Evolutionary conservation across 2,797 vertebrate species (phyloP).

Genomic region (Oryzias dopingdopingensis): DNA sequence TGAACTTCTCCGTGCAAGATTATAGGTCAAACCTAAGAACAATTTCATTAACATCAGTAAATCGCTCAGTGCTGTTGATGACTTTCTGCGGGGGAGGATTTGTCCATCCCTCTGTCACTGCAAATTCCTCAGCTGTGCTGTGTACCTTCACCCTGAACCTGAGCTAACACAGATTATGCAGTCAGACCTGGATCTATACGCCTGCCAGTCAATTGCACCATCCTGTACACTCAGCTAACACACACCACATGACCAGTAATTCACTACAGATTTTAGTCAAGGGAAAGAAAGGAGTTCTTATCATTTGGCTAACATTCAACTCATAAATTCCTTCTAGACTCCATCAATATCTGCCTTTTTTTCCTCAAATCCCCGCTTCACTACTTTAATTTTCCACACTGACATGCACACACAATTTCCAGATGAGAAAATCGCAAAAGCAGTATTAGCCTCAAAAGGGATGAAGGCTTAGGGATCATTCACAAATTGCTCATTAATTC

Average conservation of each 20-base stretch:
- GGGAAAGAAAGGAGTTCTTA: constrained; percentile 21
- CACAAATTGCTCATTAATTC: constrained; percentile 62
- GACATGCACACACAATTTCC: constrained; percentile 28
- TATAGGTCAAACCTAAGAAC: too few relatives aligned
- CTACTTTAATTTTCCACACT: constrained; percentile 13
- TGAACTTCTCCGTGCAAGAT: too few relatives aligned
- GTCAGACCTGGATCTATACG: constrained; percentile 42
- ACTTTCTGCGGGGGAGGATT: constrained; percentile 19
- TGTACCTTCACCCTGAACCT: constrained; percentile 49
- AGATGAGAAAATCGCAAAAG: constrained; percentile 49
- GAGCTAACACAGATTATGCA: constrained; percentile 59
- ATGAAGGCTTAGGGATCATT: constrained; percentile 54
- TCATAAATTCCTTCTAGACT: constrained; percentile 19
- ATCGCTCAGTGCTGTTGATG: not conserved
- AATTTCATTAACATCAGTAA: too few relatives aligned
- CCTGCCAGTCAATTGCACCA: constrained; percentile 25
- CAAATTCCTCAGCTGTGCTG: constrained; percentile 38
- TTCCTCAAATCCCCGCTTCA: constrained; percentile 1
- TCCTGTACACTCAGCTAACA: constrained; percentile 4
- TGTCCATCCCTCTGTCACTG: constrained; percentile 37
- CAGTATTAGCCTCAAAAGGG: constrained; percentile 33
- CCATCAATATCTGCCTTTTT: constrained; percentile 7
- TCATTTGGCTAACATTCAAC: constrained; percentile 39
- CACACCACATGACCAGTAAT: constrained; percentile 8
- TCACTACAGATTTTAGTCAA: constrained; percentile 1